phyloP scores from a whole-genome alignment of 2,888 invertebrate species.

The Microctonus brassicae region DNA sequence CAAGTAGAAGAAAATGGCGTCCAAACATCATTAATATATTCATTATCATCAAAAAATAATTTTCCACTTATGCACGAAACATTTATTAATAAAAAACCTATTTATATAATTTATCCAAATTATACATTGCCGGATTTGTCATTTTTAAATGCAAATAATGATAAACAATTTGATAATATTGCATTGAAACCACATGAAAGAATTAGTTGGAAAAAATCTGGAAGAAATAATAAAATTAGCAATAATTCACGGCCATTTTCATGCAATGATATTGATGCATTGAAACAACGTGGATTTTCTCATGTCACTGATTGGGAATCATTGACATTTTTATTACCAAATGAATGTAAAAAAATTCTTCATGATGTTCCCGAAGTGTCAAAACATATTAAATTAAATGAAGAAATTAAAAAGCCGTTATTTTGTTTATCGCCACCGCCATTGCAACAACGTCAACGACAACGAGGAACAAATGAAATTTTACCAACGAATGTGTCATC shows the following conservation, averaged over 20 bases:
- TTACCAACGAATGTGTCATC: slow-evolving; percentile 74
- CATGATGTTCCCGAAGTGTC: slow-evolving; percentile 85
- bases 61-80: slow-evolving; percentile 56
- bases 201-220: slow-evolving; percentile 66
- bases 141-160: slow-evolving; percentile 74
- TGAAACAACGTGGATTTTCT: slow-evolving; percentile 84
- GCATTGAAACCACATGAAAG: slow-evolving; percentile 79
- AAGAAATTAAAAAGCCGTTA: slow-evolving; percentile 71
- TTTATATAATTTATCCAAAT: slow-evolving; percentile 91
- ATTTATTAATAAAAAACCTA: slow-evolving; percentile 75
- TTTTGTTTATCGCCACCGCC: slow-evolving; percentile 61
- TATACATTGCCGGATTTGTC: slow-evolving; percentile 91
- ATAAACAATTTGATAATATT: slow-evolving; percentile 74
- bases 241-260: slow-evolving; percentile 86
- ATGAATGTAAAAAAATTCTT: slow-evolving; percentile 84
- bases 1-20: slow-evolving; percentile 65
- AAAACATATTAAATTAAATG: slow-evolving; percentile 75
- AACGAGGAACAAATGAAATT: slow-evolving; percentile 73
- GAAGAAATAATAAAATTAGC: too few species aligned
- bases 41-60: slow-evolving; percentile 58
- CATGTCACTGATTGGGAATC: slow-evolving; percentile 96
- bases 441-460: slow-evolving; percentile 70
- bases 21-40: slow-evolving; percentile 65
- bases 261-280: slow-evolving; percentile 84
- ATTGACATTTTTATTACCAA: slow-evolving; percentile 87